Base-by-base conservation (phyloP, 2,888 invertebrate genomes). In the Acanthoscelides obtectus region DNA sequence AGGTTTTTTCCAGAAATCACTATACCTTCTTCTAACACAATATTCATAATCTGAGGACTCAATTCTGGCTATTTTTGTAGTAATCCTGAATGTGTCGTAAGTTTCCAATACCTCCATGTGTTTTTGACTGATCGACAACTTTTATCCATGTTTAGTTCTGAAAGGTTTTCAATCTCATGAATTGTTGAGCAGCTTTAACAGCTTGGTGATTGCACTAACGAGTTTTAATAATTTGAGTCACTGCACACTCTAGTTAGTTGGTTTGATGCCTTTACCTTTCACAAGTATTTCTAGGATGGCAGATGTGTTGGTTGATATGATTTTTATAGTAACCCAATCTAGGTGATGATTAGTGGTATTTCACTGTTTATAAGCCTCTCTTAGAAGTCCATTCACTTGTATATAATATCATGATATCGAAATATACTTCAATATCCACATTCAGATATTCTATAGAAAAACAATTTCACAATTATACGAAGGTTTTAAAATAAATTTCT, bases 71-170 rank as follows among this genome's bases (percentile, higher is more conserved):
- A 90, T 91, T 84, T 89, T 90, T 0, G 91, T 90, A n/a, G 89
- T 89, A 63, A 92, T 88, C 69, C 91, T 86, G 80, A 92, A 93
- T 68, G 92, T 90, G 70, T 92, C 90, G 77, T 89, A 93, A 0
- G 92, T 91, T 81, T 92, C 93, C 79, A 92, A 86, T 0, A 91
- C 90, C 78, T 91, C 91, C 67, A 90, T 86, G 83, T 92, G 91
- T 81, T 92, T 92, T 79, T 92, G 92, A n/a, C 5, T 92, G 92
- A 84, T 89, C 45, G 45, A 12, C 45, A 45, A 45, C 17, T 12
- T 12, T 45, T 45, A 12, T 45, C 45, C 45, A 12, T 3, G 45
- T 87, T 87, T 74, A 88, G 84, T 76, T 89, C 89, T 0, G 88
- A 87, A 65, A 87, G 78, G 72, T 84, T 87, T 77, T 89, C 89